These are phyloP conservation scores for Lithophane ornitopus DNA, from an alignment of 2,888 invertebrate species.

Conservation along the genomic window DNA sequence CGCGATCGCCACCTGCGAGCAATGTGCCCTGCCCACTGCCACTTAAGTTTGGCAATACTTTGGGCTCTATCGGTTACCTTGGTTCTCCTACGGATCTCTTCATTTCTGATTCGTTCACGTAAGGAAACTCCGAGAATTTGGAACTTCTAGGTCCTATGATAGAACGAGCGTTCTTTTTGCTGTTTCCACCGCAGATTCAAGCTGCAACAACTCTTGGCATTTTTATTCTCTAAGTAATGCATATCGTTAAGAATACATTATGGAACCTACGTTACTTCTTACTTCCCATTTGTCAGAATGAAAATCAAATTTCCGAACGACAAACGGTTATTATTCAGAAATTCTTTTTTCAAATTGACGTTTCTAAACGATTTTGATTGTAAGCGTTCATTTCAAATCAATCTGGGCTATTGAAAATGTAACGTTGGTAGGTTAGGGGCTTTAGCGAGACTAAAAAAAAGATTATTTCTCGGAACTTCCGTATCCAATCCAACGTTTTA, in stretches of 20 bases:
- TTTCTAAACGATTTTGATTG: constrained; percentile 14
- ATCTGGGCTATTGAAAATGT: constrained; percentile 6
- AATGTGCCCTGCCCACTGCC: too few species aligned
- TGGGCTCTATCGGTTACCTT: too few species aligned
- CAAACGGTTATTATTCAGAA: constrained; percentile 1
- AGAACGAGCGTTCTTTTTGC: neutral
- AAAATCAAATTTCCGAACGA: constrained; percentile 29
- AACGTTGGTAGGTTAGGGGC: neutral
- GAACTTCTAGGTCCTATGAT: neutral
- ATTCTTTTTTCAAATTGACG: constrained; percentile 9
- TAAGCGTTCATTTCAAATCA: constrained; percentile 2
- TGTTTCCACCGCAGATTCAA: neutral
- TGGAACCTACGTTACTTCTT: constrained; percentile 11
- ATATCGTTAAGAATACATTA: constrained; percentile 48
- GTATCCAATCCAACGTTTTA: neutral
- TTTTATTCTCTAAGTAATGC: constrained; percentile 1
- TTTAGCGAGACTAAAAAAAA: neutral
- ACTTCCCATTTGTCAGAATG: constrained; percentile 28
- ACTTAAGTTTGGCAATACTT: too few species aligned
- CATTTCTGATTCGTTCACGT: too few species aligned
- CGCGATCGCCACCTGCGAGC: too few species aligned
- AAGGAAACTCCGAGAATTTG: too few species aligned
- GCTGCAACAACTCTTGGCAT: constrained; percentile 1
- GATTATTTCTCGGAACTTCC: neutral
- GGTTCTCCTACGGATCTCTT: too few species aligned